These are phyloP conservation scores for Oostethus manadensis DNA, from an alignment of 2,113 vertebrate genomes.

Conservation along the genomic window DNA sequence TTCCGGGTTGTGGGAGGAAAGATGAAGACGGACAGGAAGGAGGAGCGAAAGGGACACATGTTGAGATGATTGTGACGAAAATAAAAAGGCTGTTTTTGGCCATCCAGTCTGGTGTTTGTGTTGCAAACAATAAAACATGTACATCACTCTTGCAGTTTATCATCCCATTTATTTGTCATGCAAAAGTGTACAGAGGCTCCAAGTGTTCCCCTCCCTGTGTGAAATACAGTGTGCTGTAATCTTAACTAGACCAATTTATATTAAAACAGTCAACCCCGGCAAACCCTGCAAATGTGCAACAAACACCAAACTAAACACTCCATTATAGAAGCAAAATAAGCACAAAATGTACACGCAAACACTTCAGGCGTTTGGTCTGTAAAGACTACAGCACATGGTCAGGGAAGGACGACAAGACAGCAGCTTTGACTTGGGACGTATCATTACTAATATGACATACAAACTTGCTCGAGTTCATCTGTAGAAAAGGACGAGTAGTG, in stretches of 20 bases:
- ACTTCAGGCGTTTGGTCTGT: conserved; percentile 29
- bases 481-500: neutral
- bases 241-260: conserved; percentile 22
- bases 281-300: conserved; percentile 29
- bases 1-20: too few species aligned
- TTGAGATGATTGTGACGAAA: too few species aligned
- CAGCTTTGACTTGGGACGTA: conserved; percentile 24
- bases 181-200: conserved; percentile 48
- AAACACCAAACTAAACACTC: conserved; percentile 31
- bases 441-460: neutral
- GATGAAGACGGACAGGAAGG: too few species aligned
- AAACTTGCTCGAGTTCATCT: neutral
- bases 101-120: too few species aligned
- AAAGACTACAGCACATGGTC: conserved; percentile 33
- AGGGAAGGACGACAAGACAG: conserved; percentile 20
- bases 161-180: conserved; percentile 66
- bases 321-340: conserved; percentile 7
- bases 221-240: conserved; percentile 23
- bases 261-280: conserved; percentile 29
- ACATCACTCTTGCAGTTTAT: conserved; percentile 19
- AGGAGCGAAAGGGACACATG: too few species aligned
- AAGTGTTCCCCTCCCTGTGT: conserved; percentile 29
- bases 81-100: too few species aligned
- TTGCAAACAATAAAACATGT: too few species aligned
- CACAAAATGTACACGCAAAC: conserved; percentile 2